Evolutionary conservation across 1,140 invertebrate genomes (phyloP), one percentile per base, ranked within the genome.

Genomic region (Macrosteles quadrilineatus): DNA sequence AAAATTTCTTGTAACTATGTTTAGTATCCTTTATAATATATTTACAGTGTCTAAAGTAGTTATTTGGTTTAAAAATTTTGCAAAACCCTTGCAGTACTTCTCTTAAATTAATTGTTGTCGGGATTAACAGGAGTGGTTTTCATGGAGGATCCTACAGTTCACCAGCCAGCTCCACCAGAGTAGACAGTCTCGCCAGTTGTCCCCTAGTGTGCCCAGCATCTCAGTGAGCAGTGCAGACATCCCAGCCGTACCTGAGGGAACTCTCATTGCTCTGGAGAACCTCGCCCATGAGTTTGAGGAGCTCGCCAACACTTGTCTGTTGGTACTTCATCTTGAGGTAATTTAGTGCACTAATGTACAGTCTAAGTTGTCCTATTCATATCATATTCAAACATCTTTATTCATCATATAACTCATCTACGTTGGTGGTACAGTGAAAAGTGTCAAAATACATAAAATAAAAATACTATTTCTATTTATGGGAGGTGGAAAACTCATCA

Each of bases 251-350:
- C 59, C 71, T 1, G 68, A 72, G 30, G 63, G 64, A n/a, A 67
- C 66, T 31, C 65, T 71, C 19, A 67, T 55, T 12, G 50, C 70
- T 21, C 55, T 76, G 30, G 62, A 80, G 27, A 78, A 83, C 75
- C 83, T 95, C 17, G 90, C 92, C 0, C 82, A 88, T 69, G 90
- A 93, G 70, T 96, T 97, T 76, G 90, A 95, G 77, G 92, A 96
- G 73, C 84, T 98, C 50, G 89, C 94, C 0, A 92, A 98, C 77
- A 96, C 91, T 36, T 97, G 95, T 78, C 85, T 98, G 40, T 79
- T 98, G 19, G 87, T 98, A 30, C 79, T 98, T 27, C 96, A 98
- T 84, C 83, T 98, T 73, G 96, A 98, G 85, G 92, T 90, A 76
- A 29, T 77, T 69, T 77, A 6, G 14, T 14, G 4, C 14, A 21